Evolutionary conservation across 2,888 invertebrate species (phyloP).

Genomic region (Rhagophthalmus giganteus): DNA sequence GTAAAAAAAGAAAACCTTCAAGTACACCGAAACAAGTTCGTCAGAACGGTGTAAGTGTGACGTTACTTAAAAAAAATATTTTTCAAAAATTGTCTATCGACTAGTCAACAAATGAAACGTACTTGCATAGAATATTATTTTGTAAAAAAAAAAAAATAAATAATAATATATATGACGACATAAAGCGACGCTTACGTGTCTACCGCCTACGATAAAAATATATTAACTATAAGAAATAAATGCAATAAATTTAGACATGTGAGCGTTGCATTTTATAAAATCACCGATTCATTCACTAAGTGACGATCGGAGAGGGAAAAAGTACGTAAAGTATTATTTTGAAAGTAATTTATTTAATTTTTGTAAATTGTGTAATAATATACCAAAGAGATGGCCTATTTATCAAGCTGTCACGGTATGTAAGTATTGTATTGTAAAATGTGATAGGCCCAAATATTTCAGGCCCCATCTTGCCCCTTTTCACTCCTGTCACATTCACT

Average conservation of each 20-base stretch:
- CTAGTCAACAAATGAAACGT: constrained; percentile 52
- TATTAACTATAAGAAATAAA: background rate
- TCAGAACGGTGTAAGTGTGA: constrained; percentile 3
- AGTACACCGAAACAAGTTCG: constrained; percentile 13
- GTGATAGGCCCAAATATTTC: constrained; percentile 56
- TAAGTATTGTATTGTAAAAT: constrained; percentile 56
- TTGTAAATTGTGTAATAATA: constrained; percentile 57
- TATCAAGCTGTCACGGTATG: constrained; percentile 52
- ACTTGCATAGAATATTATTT: constrained; percentile 38
- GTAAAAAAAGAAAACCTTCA: background rate
- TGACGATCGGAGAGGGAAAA: constrained; percentile 29
- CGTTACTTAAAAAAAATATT: constrained; percentile 19
- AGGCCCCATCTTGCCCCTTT: constrained; percentile 54
- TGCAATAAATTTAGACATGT: background rate
- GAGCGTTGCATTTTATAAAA: constrained; percentile 15
- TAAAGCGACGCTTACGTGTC: background rate
- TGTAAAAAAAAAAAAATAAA: background rate
- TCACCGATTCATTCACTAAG: constrained; percentile 32
- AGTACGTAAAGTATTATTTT: constrained; percentile 42
- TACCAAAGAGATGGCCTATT: constrained; percentile 56
- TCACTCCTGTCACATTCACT: constrained; percentile 57
- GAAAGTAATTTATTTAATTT: constrained; percentile 46
- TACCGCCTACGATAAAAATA: no score
- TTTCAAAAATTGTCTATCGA: constrained; percentile 41
- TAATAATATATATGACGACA: background rate